Percentiles rank a stretch among this genome's conserved stretches.
Conservation (phyloP, 2,113 vertebrate species). For the Sander vitreus region DNA sequence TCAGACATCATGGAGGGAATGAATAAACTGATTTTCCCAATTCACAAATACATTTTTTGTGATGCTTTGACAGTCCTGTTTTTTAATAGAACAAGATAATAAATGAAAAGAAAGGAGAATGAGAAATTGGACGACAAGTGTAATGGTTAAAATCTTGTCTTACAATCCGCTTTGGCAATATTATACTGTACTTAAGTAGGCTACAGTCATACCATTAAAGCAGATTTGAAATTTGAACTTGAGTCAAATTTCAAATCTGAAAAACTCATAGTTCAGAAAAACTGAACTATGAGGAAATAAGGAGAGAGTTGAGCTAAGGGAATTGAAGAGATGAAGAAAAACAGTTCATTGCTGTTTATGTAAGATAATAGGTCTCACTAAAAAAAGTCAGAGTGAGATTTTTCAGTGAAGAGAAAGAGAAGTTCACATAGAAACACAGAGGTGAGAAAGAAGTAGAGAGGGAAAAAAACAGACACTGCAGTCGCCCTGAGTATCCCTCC, state of each 20-base stretch:
- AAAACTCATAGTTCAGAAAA: too few species aligned
- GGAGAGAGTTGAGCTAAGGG: neutral
- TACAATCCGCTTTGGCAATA: neutral
- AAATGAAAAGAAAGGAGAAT: neutral
- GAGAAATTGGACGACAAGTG: neutral
- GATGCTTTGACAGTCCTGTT: neutral
- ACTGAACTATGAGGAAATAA: neutral
- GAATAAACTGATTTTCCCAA: neutral
- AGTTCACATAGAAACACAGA: neutral
- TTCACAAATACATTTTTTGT: neutral
- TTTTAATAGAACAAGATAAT: neutral
- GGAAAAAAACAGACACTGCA: conserved; percentile 3
- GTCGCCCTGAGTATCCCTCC: conserved; percentile 11
- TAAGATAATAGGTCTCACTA: neutral
- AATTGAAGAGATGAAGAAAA: conserved; percentile 7
- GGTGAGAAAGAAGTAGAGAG: neutral
- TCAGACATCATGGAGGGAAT: too few species aligned
- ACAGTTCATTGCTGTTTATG: neutral
- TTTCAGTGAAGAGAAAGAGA: conserved; percentile 1
- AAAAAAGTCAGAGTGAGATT: neutral
- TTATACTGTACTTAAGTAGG: neutral
- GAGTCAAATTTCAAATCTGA: too few species aligned
- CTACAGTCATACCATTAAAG: neutral
- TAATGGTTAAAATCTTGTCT: neutral
- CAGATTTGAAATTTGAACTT: neutral